Evolutionary conservation across 2,113 vertebrate genomes (phyloP).

Genomic region (Dipodomys stephensi): DNA sequence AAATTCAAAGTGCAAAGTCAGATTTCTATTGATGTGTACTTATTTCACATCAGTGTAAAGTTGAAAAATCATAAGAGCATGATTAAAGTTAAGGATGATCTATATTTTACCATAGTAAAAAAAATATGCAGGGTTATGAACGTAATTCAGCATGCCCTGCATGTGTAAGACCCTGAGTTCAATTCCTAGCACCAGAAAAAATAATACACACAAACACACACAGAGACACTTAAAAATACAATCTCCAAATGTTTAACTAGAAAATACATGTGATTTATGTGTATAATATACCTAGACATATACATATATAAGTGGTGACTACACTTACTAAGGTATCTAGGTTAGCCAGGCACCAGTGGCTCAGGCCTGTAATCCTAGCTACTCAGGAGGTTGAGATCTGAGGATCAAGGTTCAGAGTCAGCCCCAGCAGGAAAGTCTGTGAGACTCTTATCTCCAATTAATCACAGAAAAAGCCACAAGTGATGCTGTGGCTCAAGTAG

Average conservation of each 20-base stretch:
- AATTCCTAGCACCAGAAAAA: not conserved
- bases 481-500: too few species aligned
- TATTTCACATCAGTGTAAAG: not conserved
- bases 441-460: too few species aligned
- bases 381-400: too few species aligned
- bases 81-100: not conserved
- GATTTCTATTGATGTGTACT: not conserved
- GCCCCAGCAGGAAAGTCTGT: too few species aligned
- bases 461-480: too few species aligned
- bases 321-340: not conserved
- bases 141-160: not conserved
- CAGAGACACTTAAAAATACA: constrained; percentile 9
- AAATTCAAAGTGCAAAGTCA: not conserved
- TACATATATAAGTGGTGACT: constrained; percentile 4
- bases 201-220: not conserved
- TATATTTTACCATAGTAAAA: not conserved
- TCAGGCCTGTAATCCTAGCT: too few species aligned
- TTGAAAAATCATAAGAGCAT: not conserved
- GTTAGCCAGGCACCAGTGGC: too few species aligned
- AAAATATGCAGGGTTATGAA: not conserved
- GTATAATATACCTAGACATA: not conserved
- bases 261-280: constrained; percentile 12
- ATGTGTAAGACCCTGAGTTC: not conserved
- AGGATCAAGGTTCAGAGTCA: too few species aligned
- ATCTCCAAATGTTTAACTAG: constrained; percentile 1